Percentiles rank a stretch among this genome's conserved stretches.
phyloP scores from a whole-genome alignment of 2,797 vertebrate genomes.

The Chaunax sp. region DNA sequence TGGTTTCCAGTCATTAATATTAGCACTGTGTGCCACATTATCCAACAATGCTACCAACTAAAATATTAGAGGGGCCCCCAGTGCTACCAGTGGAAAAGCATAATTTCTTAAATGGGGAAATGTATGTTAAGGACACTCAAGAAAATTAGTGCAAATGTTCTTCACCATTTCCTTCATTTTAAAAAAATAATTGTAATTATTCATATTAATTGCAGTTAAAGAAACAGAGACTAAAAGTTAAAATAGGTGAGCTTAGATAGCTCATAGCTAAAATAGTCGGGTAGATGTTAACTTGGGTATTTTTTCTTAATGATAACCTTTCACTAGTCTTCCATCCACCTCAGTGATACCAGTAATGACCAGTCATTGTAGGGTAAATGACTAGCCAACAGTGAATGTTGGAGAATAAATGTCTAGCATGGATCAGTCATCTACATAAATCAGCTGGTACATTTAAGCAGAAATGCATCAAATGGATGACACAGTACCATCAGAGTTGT shows the following conservation, averaged over 20 bases:
- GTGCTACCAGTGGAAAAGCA: not conserved
- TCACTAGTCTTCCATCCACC: not conserved
- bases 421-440: slow-evolving; percentile 11
- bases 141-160: no score
- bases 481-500: not conserved
- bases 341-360: slow-evolving; percentile 22
- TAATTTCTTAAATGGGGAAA: no score
- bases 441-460: slow-evolving; percentile 12
- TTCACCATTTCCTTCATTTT: not conserved
- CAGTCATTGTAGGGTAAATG: slow-evolving; percentile 15
- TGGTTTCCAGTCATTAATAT: not conserved
- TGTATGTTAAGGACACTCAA: no score
- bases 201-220: not conserved
- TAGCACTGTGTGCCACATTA: not conserved
- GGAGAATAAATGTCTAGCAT: not conserved
- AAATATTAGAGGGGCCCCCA: not conserved
- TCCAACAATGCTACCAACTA: not conserved
- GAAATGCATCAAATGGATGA: slow-evolving; percentile 2
- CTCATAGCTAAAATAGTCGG: not conserved
- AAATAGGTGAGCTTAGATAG: not conserved
- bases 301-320: slow-evolving; percentile 4
- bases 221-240: not conserved
- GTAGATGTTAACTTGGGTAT: not conserved
- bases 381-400: slow-evolving; percentile 6
- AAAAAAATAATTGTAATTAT: no score